Base-by-base conservation (phyloP, 2,797 vertebrate species). In the Lepus townsendii region DNA sequence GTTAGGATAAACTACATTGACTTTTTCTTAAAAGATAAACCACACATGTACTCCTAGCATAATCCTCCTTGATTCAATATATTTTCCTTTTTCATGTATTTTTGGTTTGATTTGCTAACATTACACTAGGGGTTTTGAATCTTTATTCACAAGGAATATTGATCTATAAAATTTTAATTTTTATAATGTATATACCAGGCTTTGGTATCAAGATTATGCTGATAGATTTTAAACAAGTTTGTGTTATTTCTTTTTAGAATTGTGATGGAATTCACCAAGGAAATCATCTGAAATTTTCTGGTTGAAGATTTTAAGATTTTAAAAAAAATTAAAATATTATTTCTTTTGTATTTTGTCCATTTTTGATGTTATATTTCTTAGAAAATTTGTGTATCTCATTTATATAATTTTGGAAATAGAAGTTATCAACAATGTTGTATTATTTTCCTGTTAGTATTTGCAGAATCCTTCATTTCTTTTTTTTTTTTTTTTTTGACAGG, bases 281-380 rank as follows among this genome's bases (percentile, higher is more conserved):
- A 73, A 73, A 26, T 54, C 7, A 17, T 63, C n/a, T n/a, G 65
- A 78, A 71, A 50, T 30, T 54, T 77, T 88, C 32, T 38, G 26
- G 50, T 19, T 75, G 52, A 84, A 76, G 12, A 0, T 19, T 30
- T 87, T 87, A 79, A 65, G 19, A 54, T 65, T 80, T 42, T 1
- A 42, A 42, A 42, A 42, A 42, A 42, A 8, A 0, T 8, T 42
- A 42, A 9, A 42, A 42, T 38, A 20, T 76, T 84, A 76, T 77
- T 3, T 13, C 1, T 69, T 72, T 86, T 13, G 72, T 3, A 54
- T 42, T 32, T 24, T 78, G 1, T 50, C 12, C n/a, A 75, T 57
- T 76, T 83, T 91, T 71, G 24, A 77, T 2, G n/a, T 80, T 80
- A 13, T 3, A 73, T 72, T 93, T 87, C 20, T 80, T 42, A 87